A percentile compares a stretch with the other conserved stretches of the same genome.
These are phyloP conservation scores for Lasiurus borealis DNA, from an alignment of 2,113 vertebrate species.

Conservation along the genomic window DNA sequence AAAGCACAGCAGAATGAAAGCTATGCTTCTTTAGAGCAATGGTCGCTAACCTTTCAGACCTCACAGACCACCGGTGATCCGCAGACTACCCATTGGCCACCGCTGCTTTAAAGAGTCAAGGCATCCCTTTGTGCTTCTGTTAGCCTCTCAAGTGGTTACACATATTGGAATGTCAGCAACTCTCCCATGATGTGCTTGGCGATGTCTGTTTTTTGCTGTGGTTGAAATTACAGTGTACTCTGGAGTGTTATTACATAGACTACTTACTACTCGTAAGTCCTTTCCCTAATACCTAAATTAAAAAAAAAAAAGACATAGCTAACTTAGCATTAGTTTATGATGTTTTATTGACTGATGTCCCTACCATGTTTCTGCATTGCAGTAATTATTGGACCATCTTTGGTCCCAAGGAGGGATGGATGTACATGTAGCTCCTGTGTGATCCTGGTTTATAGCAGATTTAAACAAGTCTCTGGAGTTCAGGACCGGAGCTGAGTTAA, in stretches of 20 bases:
- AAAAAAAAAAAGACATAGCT: background rate
- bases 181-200: background rate
- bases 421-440: background rate
- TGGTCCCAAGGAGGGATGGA: background rate
- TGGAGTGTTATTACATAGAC: background rate
- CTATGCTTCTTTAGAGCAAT: background rate
- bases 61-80: no score
- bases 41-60: no score
- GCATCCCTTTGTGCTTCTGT: background rate
- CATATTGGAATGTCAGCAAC: background rate
- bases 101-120: no score
- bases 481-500: background rate
- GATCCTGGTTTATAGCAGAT: background rate
- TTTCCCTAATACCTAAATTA: background rate
- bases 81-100: no score
- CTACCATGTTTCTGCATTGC: background rate
- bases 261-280: background rate
- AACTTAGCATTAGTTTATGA: background rate
- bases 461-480: background rate
- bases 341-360: background rate
- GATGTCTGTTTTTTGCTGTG: background rate
- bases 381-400: background rate
- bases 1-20: background rate
- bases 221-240: background rate
- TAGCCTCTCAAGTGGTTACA: no score